phyloP scores from a whole-genome alignment of 2,888 invertebrate genomes.

The Anthophora plumipes region DNA sequence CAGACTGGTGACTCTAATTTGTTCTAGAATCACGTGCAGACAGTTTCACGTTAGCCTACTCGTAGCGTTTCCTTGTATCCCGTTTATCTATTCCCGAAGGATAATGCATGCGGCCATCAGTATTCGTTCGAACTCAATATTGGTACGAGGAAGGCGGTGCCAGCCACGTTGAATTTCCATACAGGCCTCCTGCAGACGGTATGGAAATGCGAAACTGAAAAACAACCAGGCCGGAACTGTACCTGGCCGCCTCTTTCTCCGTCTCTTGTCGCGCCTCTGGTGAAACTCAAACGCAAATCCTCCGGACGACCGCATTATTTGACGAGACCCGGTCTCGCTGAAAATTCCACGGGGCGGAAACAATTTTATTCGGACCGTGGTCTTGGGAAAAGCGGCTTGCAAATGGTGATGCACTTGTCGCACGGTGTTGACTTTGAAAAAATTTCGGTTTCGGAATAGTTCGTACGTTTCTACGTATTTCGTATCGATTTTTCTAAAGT shows the following conservation, averaged over 20 bases:
- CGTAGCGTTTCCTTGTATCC: slow-evolving; percentile 49
- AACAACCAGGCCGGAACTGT: slow-evolving; percentile 71
- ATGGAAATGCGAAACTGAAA: slow-evolving; percentile 79
- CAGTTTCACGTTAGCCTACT: slow-evolving; percentile 26
- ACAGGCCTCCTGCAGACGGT: slow-evolving; percentile 76
- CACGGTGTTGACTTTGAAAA: background rate
- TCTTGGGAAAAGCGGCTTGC: background rate
- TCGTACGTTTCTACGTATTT: too few relatives aligned
- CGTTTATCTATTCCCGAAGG: slow-evolving; percentile 71
- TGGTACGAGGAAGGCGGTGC: slow-evolving; percentile 73
- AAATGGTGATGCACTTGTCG: background rate
- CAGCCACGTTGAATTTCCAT: slow-evolving; percentile 77
- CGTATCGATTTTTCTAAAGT: too few relatives aligned
- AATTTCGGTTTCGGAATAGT: too few relatives aligned
- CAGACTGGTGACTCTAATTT: slow-evolving; percentile 30
- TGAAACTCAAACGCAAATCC: slow-evolving; percentile 60
- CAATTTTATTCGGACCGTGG: slow-evolving; percentile 43
- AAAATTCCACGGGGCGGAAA: slow-evolving; percentile 34
- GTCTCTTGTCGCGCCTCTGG: slow-evolving; percentile 40
- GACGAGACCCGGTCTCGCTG: slow-evolving; percentile 22
- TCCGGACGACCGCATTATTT: slow-evolving; percentile 56
- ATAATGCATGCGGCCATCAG: slow-evolving; percentile 79
- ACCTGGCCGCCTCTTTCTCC: slow-evolving; percentile 53
- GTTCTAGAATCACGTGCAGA: slow-evolving; percentile 31
- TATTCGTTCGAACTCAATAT: slow-evolving; percentile 80